Conservation (phyloP, 2,113 vertebrate genomes). For the Panthera uncia region DNA sequence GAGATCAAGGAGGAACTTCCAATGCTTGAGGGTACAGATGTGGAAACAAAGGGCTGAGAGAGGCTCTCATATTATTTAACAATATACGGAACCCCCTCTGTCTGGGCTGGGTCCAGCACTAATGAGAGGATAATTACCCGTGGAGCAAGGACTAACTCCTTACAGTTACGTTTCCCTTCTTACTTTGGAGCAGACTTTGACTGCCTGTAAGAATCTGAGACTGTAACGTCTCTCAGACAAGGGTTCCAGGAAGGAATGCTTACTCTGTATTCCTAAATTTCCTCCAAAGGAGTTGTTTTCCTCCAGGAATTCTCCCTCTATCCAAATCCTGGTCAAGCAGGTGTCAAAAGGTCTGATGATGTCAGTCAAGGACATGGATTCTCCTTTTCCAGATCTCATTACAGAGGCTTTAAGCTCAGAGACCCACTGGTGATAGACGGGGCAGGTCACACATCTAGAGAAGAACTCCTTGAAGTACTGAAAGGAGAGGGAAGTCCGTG, state of each 20-base stretch:
- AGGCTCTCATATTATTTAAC: not conserved
- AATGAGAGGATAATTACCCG: not conserved
- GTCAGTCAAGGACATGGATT: not conserved
- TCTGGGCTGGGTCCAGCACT: not conserved
- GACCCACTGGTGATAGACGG: constrained; percentile 65
- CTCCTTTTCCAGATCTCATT: constrained; percentile 21
- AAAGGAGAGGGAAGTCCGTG: not conserved
- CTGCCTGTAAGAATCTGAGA: not conserved
- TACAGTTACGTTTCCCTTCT: not conserved
- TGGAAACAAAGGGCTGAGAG: not conserved
- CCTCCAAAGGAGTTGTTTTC: not conserved
- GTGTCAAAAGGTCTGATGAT: not conserved
- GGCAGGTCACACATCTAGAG: constrained; percentile 67
- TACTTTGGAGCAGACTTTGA: not conserved
- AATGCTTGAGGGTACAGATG: not conserved
- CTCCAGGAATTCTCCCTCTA: constrained; percentile 13
- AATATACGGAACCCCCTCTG: not conserved
- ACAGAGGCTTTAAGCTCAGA: constrained; percentile 62
- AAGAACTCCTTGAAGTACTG: constrained; percentile 71
- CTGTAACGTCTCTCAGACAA: not conserved
- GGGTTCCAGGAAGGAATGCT: constrained; percentile 17
- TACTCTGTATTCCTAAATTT: constrained; percentile 20
- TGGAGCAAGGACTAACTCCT: not conserved
- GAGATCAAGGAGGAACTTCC: not conserved
- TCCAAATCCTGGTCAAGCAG: not conserved